These are phyloP conservation scores for Drosophila littoralis DNA, from an alignment of 1,140 invertebrate species.

Conservation along the genomic window DNA sequence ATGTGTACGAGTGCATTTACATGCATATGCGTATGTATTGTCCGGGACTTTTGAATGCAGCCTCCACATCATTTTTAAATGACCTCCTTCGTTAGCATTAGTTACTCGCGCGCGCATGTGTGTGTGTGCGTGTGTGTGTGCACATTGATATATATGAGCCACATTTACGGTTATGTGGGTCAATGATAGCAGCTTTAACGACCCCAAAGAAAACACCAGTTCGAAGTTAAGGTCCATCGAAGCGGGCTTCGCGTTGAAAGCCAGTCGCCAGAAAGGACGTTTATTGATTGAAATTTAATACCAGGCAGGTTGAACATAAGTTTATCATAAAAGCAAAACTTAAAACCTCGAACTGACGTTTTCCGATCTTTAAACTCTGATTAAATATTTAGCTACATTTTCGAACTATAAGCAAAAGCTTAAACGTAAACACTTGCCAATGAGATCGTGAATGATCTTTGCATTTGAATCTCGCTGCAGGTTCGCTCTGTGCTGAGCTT, in stretches of 20 bases:
- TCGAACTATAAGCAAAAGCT: no score
- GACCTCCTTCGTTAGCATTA: conserved; percentile 28
- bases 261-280: no score
- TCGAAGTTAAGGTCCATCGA: background rate
- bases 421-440: no score
- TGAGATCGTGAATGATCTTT: conserved; percentile 30
- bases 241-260: no score
- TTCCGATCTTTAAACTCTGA: no score
- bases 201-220: background rate
- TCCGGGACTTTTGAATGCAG: conserved; percentile 17
- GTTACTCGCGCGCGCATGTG: background rate
- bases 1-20: no score
- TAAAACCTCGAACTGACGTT: no score
- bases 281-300: no score
- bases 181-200: conserved; percentile 23
- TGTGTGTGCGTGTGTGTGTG: background rate
- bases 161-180: conserved; percentile 38
- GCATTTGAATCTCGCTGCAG: background rate
- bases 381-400: no score
- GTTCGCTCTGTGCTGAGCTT: background rate
- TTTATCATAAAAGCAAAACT: no score
- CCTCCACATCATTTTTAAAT: conserved; percentile 6
- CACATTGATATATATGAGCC: background rate
- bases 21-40: conserved; percentile 13
- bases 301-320: no score